These are phyloP conservation scores for Zaprionus obscuricornis DNA, from an alignment of 2,888 invertebrate genomes.

Conservation along the genomic window DNA sequence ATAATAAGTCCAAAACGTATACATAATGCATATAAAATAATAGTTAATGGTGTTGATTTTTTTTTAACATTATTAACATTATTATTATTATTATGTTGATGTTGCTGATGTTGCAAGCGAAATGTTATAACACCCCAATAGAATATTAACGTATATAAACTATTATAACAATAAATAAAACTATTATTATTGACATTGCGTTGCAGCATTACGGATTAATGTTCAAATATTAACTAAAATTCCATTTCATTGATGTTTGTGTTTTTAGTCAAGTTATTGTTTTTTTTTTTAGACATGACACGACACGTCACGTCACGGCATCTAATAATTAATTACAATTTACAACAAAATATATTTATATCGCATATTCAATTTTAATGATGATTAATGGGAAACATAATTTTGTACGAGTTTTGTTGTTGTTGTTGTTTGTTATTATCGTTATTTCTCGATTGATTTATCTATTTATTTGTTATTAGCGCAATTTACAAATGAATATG, in stretches of 20 bases:
- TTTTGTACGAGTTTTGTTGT: conserved; percentile 26
- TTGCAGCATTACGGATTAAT: not conserved
- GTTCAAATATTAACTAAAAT: not conserved
- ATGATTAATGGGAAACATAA: conserved; percentile 43
- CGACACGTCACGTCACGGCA: not conserved
- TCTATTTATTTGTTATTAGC: no score
- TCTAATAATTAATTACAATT: conserved; percentile 15
- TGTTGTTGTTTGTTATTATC: no score
- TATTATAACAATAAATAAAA: conserved; percentile 62
- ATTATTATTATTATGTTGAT: no score
- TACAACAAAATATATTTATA: conserved; percentile 33
- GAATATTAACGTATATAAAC: conserved; percentile 59
- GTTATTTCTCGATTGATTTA: no score
- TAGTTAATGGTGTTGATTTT: conserved; percentile 24
- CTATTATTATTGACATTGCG: conserved; percentile 3
- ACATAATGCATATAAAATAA: conserved; percentile 34
- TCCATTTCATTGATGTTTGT: not conserved
- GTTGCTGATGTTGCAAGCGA: conserved; percentile 28
- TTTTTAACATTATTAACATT: no score
- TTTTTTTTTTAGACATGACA: no score
- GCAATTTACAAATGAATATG: no score
- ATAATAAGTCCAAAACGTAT: conserved; percentile 36
- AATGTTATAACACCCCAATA: conserved; percentile 65
- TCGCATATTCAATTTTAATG: no score
- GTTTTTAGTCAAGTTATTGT: no score